Conservation (phyloP, 2,113 vertebrate genomes). For the Tapirus terrestris region DNA sequence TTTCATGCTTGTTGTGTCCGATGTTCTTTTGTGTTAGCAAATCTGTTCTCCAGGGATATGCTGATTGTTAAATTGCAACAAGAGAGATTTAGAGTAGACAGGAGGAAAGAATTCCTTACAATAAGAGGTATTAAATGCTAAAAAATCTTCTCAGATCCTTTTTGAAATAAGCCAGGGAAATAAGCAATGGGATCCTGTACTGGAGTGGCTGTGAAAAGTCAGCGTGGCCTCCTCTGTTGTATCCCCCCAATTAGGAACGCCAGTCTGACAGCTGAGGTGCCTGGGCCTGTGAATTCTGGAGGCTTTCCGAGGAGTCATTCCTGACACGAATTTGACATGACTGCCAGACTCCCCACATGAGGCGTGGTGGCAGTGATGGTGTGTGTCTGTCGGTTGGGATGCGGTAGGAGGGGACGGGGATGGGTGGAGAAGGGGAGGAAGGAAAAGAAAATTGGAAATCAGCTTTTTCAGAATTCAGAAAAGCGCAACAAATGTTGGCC, state of each 20-base stretch:
- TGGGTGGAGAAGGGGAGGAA: background rate
- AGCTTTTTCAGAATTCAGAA: background rate
- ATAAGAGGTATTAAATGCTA: background rate
- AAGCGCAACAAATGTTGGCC: background rate
- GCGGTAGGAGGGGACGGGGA: background rate
- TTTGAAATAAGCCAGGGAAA: constrained; percentile 22
- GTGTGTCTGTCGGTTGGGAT: background rate
- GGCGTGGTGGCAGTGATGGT: too few species aligned
- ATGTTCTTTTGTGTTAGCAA: background rate
- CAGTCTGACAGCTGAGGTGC: background rate
- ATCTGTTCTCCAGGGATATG: background rate
- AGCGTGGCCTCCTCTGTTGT: background rate
- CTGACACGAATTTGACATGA: background rate
- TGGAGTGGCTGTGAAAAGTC: background rate
- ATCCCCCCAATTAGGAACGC: background rate
- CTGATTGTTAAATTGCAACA: background rate
- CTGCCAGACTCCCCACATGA: background rate
- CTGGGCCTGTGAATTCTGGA: background rate
- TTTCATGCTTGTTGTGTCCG: background rate
- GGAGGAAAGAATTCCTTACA: constrained; percentile 17
- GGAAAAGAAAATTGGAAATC: background rate
- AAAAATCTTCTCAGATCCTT: background rate
- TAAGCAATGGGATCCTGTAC: background rate
- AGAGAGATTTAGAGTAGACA: background rate
- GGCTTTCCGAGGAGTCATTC: background rate